Evolutionary conservation across 2,113 vertebrate species (phyloP), one percentile per base, ranked within the genome.

Genomic region (Polyodon spathula): DNA sequence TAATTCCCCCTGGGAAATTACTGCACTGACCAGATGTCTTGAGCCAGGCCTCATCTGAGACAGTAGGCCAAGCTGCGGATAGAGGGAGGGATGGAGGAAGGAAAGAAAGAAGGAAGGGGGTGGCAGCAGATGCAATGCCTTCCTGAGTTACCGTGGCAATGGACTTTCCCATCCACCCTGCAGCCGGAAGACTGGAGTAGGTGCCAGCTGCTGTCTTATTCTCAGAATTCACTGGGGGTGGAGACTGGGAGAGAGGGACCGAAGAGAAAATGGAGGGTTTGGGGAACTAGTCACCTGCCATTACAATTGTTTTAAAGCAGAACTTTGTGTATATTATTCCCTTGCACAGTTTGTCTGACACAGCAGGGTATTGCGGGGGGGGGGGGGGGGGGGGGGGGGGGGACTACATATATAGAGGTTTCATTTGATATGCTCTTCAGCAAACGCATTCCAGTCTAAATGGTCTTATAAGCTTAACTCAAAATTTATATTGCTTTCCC

Each of bases 1-100:
- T 6, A 38, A 77, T 76, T 76, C 73, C 77, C 69, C 77, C 61
- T 48, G 63, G 80, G 80, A 76, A 64, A 0, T 44, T 57, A 73
- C 80, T 79, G 68, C 79, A 85, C 72, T 73, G 69, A 81, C 81
- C 86, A 87, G 82, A 85, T 88, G 85, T 81, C 83, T 70, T 55
- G 0, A 71, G 70, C 75, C 71, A 73, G 76, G 63, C 66, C 56
- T 66, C 72, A 73, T 71, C 60, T 65, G 67, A 63, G 61, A 59
- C 37, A 65, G 54, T 66, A 15, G 54, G 61, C 64, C 40, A 14
- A 53, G 52, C 15, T 9, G 59, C 27, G 41, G 57, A 12, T n/a
- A 40, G 56, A 51, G 52, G 37, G 40, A 60, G 3, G 54, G 57
- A 37, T 7, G 17, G 40, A 16, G 39, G 39, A 40, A n/a, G n/a